Evolutionary conservation across 2,113 vertebrate species (phyloP).

Genomic region (Brienomyrus brachyistius): DNA sequence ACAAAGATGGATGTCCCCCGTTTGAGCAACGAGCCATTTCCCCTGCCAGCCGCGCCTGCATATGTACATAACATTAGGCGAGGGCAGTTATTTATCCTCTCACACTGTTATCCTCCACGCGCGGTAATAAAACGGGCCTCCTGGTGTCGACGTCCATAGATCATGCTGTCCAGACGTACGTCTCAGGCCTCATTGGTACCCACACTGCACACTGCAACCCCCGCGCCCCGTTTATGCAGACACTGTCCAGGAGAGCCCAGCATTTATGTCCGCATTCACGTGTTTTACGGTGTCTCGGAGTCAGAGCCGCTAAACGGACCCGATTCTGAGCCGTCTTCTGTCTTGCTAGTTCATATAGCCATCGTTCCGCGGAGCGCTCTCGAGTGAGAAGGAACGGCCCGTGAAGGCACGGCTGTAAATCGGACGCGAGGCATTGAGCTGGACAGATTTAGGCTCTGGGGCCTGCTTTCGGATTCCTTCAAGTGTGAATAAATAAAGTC

Average conservation of each 20-base stretch:
- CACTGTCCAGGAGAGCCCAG: not conserved
- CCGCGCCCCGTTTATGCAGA: not conserved
- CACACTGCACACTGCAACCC: not conserved
- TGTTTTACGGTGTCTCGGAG: constrained; percentile 20
- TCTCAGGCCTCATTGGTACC: constrained; percentile 24
- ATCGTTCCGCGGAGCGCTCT: not conserved
- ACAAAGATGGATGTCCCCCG: constrained; percentile 54
- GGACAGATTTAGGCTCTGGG: not conserved
- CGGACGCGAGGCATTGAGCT: not conserved
- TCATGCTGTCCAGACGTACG: constrained; percentile 2
- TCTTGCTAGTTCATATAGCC: not conserved
- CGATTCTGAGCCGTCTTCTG: not conserved
- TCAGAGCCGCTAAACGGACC: not conserved
- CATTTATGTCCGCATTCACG: constrained; percentile 5
- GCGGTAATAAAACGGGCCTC: constrained; percentile 18
- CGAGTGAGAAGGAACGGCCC: not conserved
- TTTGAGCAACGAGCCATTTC: constrained; percentile 50
- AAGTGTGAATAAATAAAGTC: not conserved
- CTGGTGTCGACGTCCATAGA: constrained; percentile 10
- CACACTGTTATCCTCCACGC: constrained; percentile 17
- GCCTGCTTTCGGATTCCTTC: not conserved
- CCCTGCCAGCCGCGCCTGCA: not conserved
- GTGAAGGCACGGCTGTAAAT: not conserved
- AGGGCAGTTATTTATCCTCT: constrained; percentile 28
- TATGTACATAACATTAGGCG: constrained; percentile 24